Evolutionary conservation across 2,888 invertebrate genomes (phyloP).

Genomic region (Busseola fusca): DNA sequence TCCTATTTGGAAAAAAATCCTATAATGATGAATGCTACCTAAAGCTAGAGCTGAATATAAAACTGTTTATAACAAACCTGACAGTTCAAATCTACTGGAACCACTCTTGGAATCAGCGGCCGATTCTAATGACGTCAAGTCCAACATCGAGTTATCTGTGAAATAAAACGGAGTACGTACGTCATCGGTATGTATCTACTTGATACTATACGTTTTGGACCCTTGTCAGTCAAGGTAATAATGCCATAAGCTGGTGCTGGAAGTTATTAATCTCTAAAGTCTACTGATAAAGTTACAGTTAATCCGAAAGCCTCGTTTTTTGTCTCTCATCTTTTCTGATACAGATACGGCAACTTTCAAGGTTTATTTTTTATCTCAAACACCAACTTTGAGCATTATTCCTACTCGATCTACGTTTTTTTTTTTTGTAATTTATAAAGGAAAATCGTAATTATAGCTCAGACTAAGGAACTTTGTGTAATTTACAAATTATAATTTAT

Average conservation of each 20-base stretch:
- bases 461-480: not conserved
- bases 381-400: conserved; percentile 14
- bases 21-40: not conserved
- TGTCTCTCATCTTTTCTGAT: conserved; percentile 10
- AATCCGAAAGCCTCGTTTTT: conserved; percentile 27
- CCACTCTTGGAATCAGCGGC: conserved; percentile 75
- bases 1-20: not conserved
- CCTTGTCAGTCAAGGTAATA: conserved; percentile 31
- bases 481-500: not conserved
- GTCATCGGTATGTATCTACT: not conserved
- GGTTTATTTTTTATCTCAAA: conserved; percentile 20
- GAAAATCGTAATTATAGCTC: not conserved
- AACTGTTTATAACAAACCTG: conserved; percentile 49
- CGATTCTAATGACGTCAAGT: conserved; percentile 74
- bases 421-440: conserved; percentile 16
- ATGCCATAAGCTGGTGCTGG: conserved; percentile 12
- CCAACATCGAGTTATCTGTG: conserved; percentile 74
- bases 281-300: conserved; percentile 31
- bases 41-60: not conserved
- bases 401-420: conserved; percentile 7
- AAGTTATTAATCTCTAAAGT: conserved; percentile 36
- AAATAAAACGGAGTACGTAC: conserved; percentile 26
- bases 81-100: conserved; percentile 70
- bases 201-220: not conserved
- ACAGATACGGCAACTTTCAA: conserved; percentile 19